These are phyloP conservation scores for Lamprotornis superbus DNA, from an alignment of 2,113 vertebrate species.

Conservation along the genomic window DNA sequence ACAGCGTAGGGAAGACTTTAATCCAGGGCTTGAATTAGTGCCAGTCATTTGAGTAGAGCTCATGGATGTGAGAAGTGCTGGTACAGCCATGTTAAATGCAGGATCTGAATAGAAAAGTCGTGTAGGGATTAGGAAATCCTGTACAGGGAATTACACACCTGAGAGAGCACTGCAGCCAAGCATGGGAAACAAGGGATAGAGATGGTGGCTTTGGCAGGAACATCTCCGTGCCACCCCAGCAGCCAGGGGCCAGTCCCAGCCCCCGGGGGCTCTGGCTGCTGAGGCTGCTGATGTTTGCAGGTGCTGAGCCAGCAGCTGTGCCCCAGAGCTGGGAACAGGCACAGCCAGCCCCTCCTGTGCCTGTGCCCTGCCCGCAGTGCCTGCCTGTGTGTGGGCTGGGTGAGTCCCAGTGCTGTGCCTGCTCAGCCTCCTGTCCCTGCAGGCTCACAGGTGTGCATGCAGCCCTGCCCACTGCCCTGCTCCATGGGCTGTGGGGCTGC, in stretches of 20 bases:
- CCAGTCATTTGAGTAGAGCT: not conserved
- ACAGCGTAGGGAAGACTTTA: not conserved
- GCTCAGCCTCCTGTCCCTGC: not conserved
- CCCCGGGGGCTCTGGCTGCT: not conserved
- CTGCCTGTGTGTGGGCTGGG: fast-evolving
- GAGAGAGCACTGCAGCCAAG: not conserved
- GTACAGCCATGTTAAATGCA: not conserved
- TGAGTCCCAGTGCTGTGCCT: not conserved
- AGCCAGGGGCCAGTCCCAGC: not conserved
- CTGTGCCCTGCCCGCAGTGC: not conserved
- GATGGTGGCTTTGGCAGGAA: not conserved
- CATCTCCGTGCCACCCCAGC: fast-evolving
- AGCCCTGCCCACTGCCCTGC: not conserved
- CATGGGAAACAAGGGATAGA: not conserved
- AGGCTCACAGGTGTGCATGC: not conserved
- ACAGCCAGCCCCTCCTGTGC: not conserved
- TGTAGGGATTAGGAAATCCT: not conserved
- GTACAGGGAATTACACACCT: not conserved
- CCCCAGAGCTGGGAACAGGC: not conserved
- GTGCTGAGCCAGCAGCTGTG: not conserved
- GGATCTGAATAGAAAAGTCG: not conserved
- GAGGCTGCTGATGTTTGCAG: not conserved
- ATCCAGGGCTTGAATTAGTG: not conserved
- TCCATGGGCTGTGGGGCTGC: fast-evolving
- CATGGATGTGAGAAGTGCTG: not conserved